Percentiles rank a stretch among this genome's conserved stretches.
Conservation (phyloP, 1,140 invertebrate genomes). For the Apis cerana region DNA sequence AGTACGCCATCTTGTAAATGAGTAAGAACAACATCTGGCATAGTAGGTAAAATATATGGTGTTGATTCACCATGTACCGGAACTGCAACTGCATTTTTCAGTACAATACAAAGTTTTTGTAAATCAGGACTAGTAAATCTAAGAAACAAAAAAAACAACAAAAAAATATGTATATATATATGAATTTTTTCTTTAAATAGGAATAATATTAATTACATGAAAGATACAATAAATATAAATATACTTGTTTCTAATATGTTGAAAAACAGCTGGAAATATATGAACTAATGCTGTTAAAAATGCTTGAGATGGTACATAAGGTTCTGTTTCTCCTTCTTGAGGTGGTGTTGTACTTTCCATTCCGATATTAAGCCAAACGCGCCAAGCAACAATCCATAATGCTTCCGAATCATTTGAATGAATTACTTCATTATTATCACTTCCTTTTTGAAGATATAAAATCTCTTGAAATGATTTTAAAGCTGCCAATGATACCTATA, state of each 20-base stretch:
- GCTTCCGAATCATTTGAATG: slow-evolving; percentile 82
- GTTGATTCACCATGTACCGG: slow-evolving; percentile 92
- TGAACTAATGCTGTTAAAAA: slow-evolving; percentile 96
- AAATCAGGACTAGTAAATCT: slow-evolving; percentile 89
- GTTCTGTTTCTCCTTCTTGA: slow-evolving; percentile 83
- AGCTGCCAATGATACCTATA: slow-evolving; percentile 92
- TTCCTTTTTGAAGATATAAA: slow-evolving; percentile 84
- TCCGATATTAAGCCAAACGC: slow-evolving; percentile 93
- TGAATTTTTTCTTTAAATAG: neutral
- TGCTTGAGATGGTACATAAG: slow-evolving; percentile 93
- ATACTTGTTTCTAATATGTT: slow-evolving; percentile 92
- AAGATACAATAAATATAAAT: slow-evolving; percentile 71
- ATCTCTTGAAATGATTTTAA: slow-evolving; percentile 98
- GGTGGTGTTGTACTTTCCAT: slow-evolving; percentile 88
- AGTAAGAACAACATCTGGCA: slow-evolving; percentile 88
- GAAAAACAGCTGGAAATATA: slow-evolving; percentile 96
- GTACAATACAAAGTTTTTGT: slow-evolving; percentile 89
- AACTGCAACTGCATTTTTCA: slow-evolving; percentile 89
- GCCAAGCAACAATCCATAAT: slow-evolving; percentile 91
- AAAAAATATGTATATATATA: slow-evolving; percentile 31
- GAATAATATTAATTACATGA: neutral
- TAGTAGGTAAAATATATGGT: slow-evolving; percentile 88
- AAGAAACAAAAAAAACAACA: slow-evolving; percentile 27
- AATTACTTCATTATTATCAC: slow-evolving; percentile 74
- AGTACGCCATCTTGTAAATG: slow-evolving; percentile 92